Percentiles rank a stretch among this genome's conserved stretches.
phyloP scores from a whole-genome alignment of 1,140 invertebrate species.

The Pseudomyrmex sp. region DNA sequence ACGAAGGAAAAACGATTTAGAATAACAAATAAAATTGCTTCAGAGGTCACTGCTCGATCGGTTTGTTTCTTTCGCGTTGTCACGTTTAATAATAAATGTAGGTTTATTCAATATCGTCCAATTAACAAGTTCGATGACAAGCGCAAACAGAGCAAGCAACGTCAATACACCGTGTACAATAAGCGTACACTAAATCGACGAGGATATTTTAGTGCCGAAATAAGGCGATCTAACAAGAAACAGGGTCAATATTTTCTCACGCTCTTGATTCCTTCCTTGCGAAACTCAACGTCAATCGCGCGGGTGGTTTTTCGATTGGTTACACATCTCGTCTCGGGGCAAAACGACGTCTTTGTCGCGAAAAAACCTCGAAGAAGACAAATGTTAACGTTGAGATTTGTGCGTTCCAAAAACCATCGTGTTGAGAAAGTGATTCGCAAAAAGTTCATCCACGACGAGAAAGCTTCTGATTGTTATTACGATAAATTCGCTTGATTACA shows the following conservation, averaged over 20 bases:
- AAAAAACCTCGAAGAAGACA: neutral
- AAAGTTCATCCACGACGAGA: neutral
- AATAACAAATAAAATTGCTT: too few species aligned
- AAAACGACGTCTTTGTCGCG: neutral
- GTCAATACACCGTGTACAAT: neutral
- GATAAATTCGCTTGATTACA: neutral
- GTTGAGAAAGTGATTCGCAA: neutral
- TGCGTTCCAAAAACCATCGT: too few species aligned
- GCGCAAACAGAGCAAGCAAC: neutral
- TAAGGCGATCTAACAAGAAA: conserved; percentile 2
- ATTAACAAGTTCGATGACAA: conserved; percentile 52
- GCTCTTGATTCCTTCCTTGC: neutral
- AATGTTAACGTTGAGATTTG: neutral
- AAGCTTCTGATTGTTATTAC: neutral
- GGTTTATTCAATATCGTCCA: conserved; percentile 51
- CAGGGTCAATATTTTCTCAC: conserved; percentile 18
- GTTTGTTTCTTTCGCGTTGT: too few species aligned
- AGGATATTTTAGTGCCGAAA: neutral
- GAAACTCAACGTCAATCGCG: neutral
- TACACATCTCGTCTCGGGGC: neutral
- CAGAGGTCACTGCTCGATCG: too few species aligned
- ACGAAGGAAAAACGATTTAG: too few species aligned
- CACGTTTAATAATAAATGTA: too few species aligned
- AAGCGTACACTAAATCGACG: neutral
- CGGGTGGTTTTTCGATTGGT: neutral